phyloP scores from a whole-genome alignment of 2,888 invertebrate species.

The Dusona sp. region DNA sequence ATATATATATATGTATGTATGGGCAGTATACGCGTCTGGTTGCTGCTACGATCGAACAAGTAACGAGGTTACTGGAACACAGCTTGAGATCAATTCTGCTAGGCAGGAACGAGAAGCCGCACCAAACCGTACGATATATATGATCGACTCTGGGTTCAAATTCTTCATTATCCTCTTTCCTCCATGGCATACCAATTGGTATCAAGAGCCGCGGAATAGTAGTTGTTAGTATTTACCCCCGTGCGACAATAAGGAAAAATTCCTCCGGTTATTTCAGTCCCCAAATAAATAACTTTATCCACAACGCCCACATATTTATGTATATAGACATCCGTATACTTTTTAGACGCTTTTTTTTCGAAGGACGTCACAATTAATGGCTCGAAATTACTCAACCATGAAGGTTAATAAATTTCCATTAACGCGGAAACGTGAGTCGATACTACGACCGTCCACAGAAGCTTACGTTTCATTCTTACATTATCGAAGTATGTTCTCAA shows the following conservation, averaged over 20 bases:
- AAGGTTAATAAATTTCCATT: conserved; percentile 13
- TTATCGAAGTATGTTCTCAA: neutral
- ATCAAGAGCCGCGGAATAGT: too few species aligned
- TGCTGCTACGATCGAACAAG: conserved; percentile 67
- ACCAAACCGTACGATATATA: conserved; percentile 33
- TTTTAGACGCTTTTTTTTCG: neutral
- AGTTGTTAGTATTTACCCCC: neutral
- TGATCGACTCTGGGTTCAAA: neutral
- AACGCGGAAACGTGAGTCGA: neutral
- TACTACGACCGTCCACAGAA: neutral
- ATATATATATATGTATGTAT: conserved; percentile 30
- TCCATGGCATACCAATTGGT: neutral
- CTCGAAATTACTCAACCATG: neutral
- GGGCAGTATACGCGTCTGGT: conserved; percentile 14
- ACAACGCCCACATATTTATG: neutral
- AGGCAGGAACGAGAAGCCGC: conserved; percentile 46
- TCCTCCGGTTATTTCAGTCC: neutral
- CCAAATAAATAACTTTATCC: too few species aligned
- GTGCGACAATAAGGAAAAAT: neutral
- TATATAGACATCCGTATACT: neutral
- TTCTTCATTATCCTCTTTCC: neutral
- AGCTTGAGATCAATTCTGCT: conserved; percentile 78
- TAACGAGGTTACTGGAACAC: conserved; percentile 80
- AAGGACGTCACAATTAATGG: neutral
- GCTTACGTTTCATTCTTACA: neutral